These are phyloP conservation scores for Drosophila monieri DNA, from an alignment of 2,888 invertebrate species.

Conservation along the genomic window DNA sequence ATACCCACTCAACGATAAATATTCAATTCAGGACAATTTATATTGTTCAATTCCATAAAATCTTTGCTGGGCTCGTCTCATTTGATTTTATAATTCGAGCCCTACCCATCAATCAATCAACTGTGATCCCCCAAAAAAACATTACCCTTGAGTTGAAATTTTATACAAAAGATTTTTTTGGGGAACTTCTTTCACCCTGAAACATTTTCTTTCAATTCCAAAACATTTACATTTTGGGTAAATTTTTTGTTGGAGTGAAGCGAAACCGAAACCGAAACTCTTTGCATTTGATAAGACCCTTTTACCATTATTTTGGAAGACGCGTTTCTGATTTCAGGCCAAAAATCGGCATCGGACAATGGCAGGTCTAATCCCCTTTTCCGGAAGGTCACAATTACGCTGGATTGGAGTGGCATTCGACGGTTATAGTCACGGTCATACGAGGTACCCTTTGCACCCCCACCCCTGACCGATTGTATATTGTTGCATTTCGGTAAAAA, in stretches of 20 bases:
- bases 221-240: slow-evolving; percentile 39
- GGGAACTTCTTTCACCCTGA: slow-evolving; percentile 9
- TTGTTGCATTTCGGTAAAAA: slow-evolving; percentile 57
- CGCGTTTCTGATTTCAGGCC: slow-evolving; percentile 37
- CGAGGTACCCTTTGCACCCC: slow-evolving; percentile 24
- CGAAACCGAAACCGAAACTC: slow-evolving; percentile 30
- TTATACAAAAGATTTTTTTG: slow-evolving; percentile 17
- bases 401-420: slow-evolving; percentile 58
- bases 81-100: slow-evolving; percentile 36
- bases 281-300: slow-evolving; percentile 33
- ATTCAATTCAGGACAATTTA: slow-evolving; percentile 18
- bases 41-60: slow-evolving; percentile 19
- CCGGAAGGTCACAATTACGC: slow-evolving; percentile 69
- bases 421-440: slow-evolving; percentile 33
- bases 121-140: slow-evolving; percentile 18
- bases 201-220: slow-evolving; percentile 14
- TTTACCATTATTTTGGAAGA: slow-evolving; percentile 25
- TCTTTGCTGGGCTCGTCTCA: slow-evolving; percentile 32
- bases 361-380: slow-evolving; percentile 68
- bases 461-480: slow-evolving; percentile 40
- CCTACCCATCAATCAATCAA: slow-evolving; percentile 37
- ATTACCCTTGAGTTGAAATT: slow-evolving; percentile 31
- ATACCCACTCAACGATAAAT: slow-evolving; percentile 12
- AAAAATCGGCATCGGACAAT: slow-evolving; percentile 37
- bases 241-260: slow-evolving; percentile 18